Evolutionary conservation across 2,797 vertebrate species (phyloP), one percentile per base, ranked within the genome.

Genomic region (Adrianichthys oophorus): DNA sequence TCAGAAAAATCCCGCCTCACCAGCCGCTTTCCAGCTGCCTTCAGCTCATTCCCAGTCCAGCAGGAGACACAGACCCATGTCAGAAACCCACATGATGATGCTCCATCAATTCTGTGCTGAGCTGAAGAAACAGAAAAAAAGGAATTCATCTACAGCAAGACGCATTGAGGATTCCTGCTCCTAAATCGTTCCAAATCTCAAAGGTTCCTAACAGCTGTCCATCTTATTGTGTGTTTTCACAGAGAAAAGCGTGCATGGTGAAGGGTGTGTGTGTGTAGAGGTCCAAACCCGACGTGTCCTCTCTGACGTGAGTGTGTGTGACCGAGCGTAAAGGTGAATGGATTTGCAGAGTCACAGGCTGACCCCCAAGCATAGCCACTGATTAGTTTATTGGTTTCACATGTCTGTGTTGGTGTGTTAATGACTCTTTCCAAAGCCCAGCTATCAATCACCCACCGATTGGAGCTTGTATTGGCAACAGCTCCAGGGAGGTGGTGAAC

Each of bases 291-390:
- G 48, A 19, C 29, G 21, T 67, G 52, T 51, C 80, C 59, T 46
- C 15, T 58, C 15, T 71, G 71, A 68, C 41, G 49, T 45, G 44
- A 62, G 10, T 17, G 4, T 61, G n/a, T 29, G 45, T 68, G 63
- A 59, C 52, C 41, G 1, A 40, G 54, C 59, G 68, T 52, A 47
- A 54, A 77, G 66, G 44, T 70, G 42, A 74, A 78, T 71, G 64
- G 70, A 80, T 72, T 72, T 62, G 52, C 62, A 49, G 43, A 52
- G 24, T 54, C 61, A 41, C 55, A 17, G 43, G 59, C 54, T 26
- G 7, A 21, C 53, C n/a, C 42, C 47, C 2, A 12, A 64, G 48
- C 15, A 14, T 46, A 24, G 41, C 62, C 32, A 29, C 48, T 19
- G 45, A 68, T 50, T 37, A 26, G 18, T 48, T 61, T 58, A 41